Evolutionary conservation across 2,888 invertebrate species (phyloP), one percentile per base, ranked within the genome.

Genomic region (Lasioglossum oenotherae): DNA sequence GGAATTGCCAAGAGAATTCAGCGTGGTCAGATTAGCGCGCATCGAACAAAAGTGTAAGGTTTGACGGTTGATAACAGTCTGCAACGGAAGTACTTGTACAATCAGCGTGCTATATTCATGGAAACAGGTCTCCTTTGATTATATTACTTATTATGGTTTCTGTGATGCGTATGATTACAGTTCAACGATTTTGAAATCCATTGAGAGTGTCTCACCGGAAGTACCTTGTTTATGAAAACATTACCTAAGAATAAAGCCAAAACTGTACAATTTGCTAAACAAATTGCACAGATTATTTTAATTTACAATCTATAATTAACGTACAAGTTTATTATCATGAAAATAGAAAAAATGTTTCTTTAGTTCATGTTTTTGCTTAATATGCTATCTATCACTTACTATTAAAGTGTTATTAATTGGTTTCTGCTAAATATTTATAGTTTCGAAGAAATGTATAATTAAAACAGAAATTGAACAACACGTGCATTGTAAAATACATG

Each of bases 11-110:
- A 73, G 73, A 44, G 6, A 71, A 77, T 80, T 72, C 81, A 64
- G 27, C 60, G 60, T 78, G 12, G 16, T 46, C 71, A 38, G 80
- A 81, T 88, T 88, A 88, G 82, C 74, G 85, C 83, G 71, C 79
- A 82, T 81, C 64, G 74, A 78, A 82, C 83, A 82, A 87, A 79
- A 4, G 64, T 23, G 31, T 38, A 46, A 27, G 64, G 77, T 85
- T 87, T 83, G 83, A 81, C 78, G 80, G 53, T 83, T 82, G 82
- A 85, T 87, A 76, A 75, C 27, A 14, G 78, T 87, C 49, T 53
- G 77, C 71, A 6, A n/a, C 44, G 71, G 44, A 72, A 41, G 71
- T 41, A 72, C 44, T 72, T 64, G 67, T 44, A 53, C 53, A 73
- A 64, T 38, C 38, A 14, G 69, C 10, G 35, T 46, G 38, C 41